Base-by-base conservation (phyloP, 2,888 invertebrate species). In the Troilus luridus region DNA sequence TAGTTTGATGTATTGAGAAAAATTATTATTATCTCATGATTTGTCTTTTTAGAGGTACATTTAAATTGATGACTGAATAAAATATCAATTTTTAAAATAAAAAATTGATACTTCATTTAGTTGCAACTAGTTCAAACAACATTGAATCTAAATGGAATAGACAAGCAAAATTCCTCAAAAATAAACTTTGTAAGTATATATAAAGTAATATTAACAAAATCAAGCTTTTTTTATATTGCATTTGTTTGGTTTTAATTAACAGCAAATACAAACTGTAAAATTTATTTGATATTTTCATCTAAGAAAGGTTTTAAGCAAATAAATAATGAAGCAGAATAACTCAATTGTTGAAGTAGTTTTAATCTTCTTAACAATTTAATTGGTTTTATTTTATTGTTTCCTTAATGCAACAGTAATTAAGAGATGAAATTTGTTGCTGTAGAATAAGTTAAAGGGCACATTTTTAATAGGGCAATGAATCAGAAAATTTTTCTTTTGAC, bases 1-100 rank as follows among this genome's bases (percentile, higher is more conserved):
- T 72, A 10, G 8, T 72, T 27, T 72, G 2, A 27, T 14, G 27
- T 27, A 27, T 27, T 24, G 67, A 24, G 9, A 67, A 67, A 41
- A 67, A 67, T 2, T 77, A 77, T 72, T 27, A 72, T 41, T 64
- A 77, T 77, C 72, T 77, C 27, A 77, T 77, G 27, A 77, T 77
- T 77, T 77, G 72, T 41, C 72, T 77, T 77, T 19, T 77, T 7
- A 41, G 17, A 77, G 41, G 72, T 19, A 41, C 41, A 77, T 41
- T 41, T 77, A 41, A 41, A 41, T 41, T 41, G 41, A 41, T 41
- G 5, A 41, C 41, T 41, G 1, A 3, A 41, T 41, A 41, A 41
- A 41, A 41, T 5, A 41, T 41, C 41, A 41, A 41, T 41, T 41
- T 41, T 41, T 41, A 1, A 41, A 41, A 41, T 41, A 41, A 17